phyloP scores from a whole-genome alignment of 92 coral and sea anemone genomes.

The Palythoa caribaeorum region DNA sequence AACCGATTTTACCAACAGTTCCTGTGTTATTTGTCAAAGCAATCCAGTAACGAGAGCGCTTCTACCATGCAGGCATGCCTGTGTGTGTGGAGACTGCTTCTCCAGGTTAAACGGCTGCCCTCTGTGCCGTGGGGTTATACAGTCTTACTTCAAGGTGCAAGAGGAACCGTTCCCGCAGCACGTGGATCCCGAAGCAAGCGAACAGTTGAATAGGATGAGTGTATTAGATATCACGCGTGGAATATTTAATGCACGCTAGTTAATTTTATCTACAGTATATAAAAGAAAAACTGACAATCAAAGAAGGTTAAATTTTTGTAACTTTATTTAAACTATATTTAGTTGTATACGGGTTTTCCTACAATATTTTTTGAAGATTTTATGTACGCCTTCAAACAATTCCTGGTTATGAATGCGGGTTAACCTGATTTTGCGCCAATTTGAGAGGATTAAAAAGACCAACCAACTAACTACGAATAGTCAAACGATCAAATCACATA shows the following conservation, averaged over 20 bases:
- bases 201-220: constrained; percentile 79
- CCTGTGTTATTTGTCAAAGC: constrained; percentile 85
- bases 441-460: no score
- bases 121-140: constrained; percentile 87
- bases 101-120: constrained; percentile 82
- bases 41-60: constrained; percentile 87
- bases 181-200: constrained; percentile 73
- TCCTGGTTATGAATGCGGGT: background rate
- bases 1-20: constrained; percentile 53
- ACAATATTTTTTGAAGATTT: no score
- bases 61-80: constrained; percentile 97
- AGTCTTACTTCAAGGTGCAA: constrained; percentile 81
- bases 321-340: background rate
- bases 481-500: no score
- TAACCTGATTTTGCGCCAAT: background rate
- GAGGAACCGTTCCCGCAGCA: constrained; percentile 78
- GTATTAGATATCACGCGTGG: constrained; percentile 76
- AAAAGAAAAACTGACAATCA: no score
- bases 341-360: no score
- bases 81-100: constrained; percentile 87
- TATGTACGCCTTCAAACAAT: background rate
- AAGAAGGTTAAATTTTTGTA: background rate
- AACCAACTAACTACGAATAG: no score
- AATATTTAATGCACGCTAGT: constrained; percentile 66
- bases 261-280: background rate